Conservation (phyloP, 2,888 invertebrate species). For the Dilophus febrilis region DNA sequence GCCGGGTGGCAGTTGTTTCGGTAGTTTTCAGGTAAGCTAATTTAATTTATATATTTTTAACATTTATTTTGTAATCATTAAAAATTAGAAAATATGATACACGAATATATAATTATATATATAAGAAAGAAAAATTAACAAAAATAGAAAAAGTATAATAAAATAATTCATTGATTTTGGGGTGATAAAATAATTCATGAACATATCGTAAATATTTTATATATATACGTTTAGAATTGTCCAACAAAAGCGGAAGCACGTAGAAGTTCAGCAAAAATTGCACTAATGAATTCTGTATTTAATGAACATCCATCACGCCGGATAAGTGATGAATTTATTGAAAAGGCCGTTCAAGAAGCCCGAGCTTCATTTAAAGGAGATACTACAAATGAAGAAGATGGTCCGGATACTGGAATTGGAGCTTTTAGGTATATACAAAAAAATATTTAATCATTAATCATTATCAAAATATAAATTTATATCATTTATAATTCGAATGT, state of each 20-base stretch:
- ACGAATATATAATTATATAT: too few species aligned
- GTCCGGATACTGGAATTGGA: constrained; percentile 53
- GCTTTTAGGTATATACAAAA: constrained; percentile 44
- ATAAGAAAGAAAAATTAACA: too few species aligned
- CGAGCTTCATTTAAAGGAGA: constrained; percentile 62
- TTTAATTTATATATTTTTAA: constrained; percentile 1
- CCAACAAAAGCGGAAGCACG: constrained; percentile 90
- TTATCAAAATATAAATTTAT: too few species aligned
- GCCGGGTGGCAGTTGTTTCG: constrained; percentile 90
- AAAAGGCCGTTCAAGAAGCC: constrained; percentile 86
- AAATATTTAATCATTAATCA: too few species aligned
- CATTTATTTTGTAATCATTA: too few species aligned
- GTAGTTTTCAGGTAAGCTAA: constrained; percentile 68
- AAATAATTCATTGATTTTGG: too few species aligned
- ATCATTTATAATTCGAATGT: too few species aligned
- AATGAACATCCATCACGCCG: constrained; percentile 87
- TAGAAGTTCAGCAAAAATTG: constrained; percentile 87
- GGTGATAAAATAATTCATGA: too few species aligned
- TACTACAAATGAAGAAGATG: constrained; percentile 40
- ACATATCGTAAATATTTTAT: not conserved
- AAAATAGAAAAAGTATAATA: too few species aligned
- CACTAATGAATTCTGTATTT: constrained; percentile 91
- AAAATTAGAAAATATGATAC: too few species aligned
- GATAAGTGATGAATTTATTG: constrained; percentile 86
- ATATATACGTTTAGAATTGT: constrained; percentile 48